Base-by-base conservation (phyloP, 1,140 invertebrate genomes). In the Muscidifurax raptorellus region DNA sequence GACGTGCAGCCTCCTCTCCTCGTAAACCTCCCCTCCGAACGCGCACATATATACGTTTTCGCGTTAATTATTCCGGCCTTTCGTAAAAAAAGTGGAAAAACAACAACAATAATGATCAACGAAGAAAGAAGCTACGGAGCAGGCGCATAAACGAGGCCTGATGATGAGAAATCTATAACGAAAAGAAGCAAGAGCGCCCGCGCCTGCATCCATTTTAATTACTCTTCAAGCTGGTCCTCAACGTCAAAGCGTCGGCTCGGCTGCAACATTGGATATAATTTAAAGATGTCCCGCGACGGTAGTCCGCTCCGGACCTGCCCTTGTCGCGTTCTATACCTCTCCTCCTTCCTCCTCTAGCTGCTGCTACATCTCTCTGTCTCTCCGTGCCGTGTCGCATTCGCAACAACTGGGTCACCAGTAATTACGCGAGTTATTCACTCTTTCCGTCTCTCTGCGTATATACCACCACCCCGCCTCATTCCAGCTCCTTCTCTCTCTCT, bases 381-480 rank as follows among this genome's bases (percentile, higher is more conserved):
- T 10, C 74, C 10, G 32, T 3, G 71, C 71, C 22, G 32, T 74
- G n/a, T 76, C 40, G 47, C 52, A 78, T 59, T 80, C 78, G 59
- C 66, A 69, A 80, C 64, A 80, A 80, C 78, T 67, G 64, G 78
- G 78, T 69, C 78, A 80, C 59, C 78, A 64, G 30, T 69, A 80
- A 80, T 80, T 80, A 80, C 27, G 78, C 78, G 78, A 80, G 64
- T 80, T 80, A 80, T 80, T 80, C 78, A 67, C 32, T 40, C 71
- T n/a, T 12, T 74, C 71, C 71, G 10, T 74, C 30, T 74, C 10
- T 74, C 30, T 36, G 15, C 36, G 36, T 40, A n/a, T n/a, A n/a
- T n/a, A n/a, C 36, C 36, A 40, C 36, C 36, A 0, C 36, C 9
- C 36, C 36, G 10, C 9, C 9, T 40, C 10, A 40, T 40, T 40